phyloP scores from a whole-genome alignment of 2,888 invertebrate species.

The Kuschelorhynchus macadamiae region DNA sequence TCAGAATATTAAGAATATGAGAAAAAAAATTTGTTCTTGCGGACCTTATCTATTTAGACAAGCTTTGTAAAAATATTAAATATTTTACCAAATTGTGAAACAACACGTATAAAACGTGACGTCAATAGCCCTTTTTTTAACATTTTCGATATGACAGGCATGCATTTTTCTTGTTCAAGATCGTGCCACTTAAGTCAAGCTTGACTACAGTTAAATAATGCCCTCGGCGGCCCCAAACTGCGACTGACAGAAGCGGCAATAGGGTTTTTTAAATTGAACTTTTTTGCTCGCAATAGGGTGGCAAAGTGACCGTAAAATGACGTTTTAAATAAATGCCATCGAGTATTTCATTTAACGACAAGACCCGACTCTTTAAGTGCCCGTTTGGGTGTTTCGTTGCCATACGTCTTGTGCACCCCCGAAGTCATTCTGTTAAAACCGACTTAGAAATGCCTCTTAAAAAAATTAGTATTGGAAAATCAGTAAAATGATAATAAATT shows the following conservation, averaged over 20 bases:
- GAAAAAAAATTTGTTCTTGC: too few species aligned
- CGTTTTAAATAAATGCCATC: constrained; percentile 67
- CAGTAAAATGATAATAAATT: too few species aligned
- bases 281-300: constrained; percentile 55
- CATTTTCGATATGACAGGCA: constrained; percentile 1
- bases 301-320: constrained; percentile 61
- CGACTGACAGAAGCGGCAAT: constrained; percentile 41
- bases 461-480: too few species aligned
- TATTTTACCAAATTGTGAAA: too few species aligned
- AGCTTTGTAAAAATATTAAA: too few species aligned
- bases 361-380: constrained; percentile 23
- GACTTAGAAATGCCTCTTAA: too few species aligned
- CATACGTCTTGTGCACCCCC: constrained; percentile 29
- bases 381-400: constrained; percentile 22
- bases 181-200: constrained; percentile 40
- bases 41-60: too few species aligned
- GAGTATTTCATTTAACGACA: constrained; percentile 62
- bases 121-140: background rate
- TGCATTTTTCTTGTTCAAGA: constrained; percentile 23
- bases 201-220: constrained; percentile 49
- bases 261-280: constrained; percentile 61
- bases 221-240: constrained; percentile 38
- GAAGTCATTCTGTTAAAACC: too few species aligned
- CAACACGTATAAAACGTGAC: too few species aligned
- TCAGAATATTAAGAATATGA: too few species aligned